phyloP scores from a whole-genome alignment of 2,113 vertebrate species.

The Mugil cephalus region DNA sequence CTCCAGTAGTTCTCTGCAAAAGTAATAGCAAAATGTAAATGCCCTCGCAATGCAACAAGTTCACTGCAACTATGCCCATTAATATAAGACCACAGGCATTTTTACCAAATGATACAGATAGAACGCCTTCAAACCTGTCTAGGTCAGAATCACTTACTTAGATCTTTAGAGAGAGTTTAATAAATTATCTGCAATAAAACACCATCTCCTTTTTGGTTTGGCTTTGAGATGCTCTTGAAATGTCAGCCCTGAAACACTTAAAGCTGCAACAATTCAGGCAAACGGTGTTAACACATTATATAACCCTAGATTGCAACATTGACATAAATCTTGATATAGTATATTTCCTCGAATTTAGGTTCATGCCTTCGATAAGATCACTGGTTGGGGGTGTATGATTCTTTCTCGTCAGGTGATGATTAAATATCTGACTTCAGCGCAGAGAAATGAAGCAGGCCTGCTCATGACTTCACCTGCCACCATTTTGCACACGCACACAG shows the following conservation, averaged over 20 bases:
- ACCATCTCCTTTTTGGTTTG: too few species aligned
- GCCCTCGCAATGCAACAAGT: conserved; percentile 9
- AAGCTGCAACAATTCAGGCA: neutral
- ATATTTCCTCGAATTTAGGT: neutral
- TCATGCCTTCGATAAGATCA: neutral
- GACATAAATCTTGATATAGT: neutral
- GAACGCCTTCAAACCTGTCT: neutral
- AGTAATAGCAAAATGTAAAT: conserved; percentile 20
- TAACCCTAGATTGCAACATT: neutral
- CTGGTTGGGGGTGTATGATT: neutral
- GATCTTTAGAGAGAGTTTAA: neutral
- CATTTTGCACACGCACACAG: too few species aligned
- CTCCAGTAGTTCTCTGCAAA: conserved; percentile 30
- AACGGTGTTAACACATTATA: neutral
- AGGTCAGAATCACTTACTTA: neutral
- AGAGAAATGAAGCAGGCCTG: neutral
- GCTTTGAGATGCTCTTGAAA: too few species aligned
- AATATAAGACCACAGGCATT: neutral
- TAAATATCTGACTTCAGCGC: neutral
- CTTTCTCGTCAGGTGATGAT: neutral
- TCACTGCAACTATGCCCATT: neutral
- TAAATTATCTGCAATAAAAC: conserved; percentile 7
- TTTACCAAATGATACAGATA: neutral
- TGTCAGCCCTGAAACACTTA: too few species aligned
- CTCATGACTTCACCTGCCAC: neutral